These are phyloP conservation scores for Dolichopus griseipennis DNA, from an alignment of 2,888 invertebrate genomes.

Conservation along the genomic window DNA sequence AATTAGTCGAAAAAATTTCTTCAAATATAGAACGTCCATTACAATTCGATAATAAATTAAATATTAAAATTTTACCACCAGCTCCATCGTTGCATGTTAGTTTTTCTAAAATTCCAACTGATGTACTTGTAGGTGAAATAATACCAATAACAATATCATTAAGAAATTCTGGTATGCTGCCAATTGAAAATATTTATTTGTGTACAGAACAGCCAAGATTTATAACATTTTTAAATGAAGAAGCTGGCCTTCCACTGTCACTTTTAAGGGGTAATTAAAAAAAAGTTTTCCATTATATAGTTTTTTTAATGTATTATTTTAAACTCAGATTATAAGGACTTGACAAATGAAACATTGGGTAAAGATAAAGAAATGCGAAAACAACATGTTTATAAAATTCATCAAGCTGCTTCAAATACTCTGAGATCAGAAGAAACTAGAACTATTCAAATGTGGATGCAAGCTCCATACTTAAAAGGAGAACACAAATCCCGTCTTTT, in stretches of 20 bases:
- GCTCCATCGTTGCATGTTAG: constrained; percentile 73
- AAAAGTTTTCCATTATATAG: neutral
- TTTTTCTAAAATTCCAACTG: constrained; percentile 55
- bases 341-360: constrained; percentile 39
- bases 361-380: constrained; percentile 42
- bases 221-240: constrained; percentile 36
- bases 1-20: constrained; percentile 29
- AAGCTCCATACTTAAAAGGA: constrained; percentile 58
- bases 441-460: constrained; percentile 52
- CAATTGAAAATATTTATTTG: constrained; percentile 52
- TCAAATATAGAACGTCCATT: constrained; percentile 17
- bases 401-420: constrained; percentile 27
- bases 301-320: neutral
- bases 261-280: constrained; percentile 35
- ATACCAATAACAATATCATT: constrained; percentile 55
- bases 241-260: constrained; percentile 36
- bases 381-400: constrained; percentile 38
- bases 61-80: constrained; percentile 65
- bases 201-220: constrained; percentile 44
- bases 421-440: constrained; percentile 37
- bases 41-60: constrained; percentile 56
- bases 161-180: constrained; percentile 54
- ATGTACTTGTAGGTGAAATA: constrained; percentile 63
- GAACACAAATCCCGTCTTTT: constrained; percentile 56
- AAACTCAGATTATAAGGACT: constrained; percentile 32